These are phyloP conservation scores for Sphinx pinastri DNA, from an alignment of 2,888 invertebrate genomes.

Conservation along the genomic window DNA sequence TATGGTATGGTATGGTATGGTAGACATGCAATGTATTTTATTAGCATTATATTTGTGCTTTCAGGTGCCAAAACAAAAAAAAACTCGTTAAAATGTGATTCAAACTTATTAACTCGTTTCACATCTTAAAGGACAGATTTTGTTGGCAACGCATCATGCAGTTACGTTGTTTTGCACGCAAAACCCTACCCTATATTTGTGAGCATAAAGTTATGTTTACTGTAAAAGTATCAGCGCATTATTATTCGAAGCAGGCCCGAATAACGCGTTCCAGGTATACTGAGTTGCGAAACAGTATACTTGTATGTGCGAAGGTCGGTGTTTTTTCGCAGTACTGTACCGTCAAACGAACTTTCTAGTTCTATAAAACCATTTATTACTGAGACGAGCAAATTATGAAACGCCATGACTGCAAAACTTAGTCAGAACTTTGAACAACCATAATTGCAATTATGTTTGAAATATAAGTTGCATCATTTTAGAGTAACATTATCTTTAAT, in stretches of 20 bases:
- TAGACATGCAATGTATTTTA: too few species aligned
- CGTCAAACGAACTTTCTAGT: constrained; percentile 1
- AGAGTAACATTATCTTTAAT: too few species aligned
- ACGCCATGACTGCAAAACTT: too few species aligned
- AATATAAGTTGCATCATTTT: too few species aligned
- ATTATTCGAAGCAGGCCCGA: constrained; percentile 58
- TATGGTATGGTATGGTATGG: too few species aligned
- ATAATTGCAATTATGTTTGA: too few species aligned
- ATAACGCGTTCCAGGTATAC: constrained; percentile 63
- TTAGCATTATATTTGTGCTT: too few species aligned
- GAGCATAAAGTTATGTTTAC: constrained; percentile 34
- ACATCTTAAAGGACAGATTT: constrained; percentile 19
- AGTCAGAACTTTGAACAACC: too few species aligned
- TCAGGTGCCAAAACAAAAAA: too few species aligned
- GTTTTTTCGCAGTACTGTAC: neutral
- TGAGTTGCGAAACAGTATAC: constrained; percentile 33
- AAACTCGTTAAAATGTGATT: too few species aligned
- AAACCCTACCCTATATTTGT: constrained; percentile 31
- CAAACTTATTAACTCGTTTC: too few species aligned
- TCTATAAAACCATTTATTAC: neutral
- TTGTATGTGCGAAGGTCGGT: constrained; percentile 6
- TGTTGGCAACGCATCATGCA: constrained; percentile 22
- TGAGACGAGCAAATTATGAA: too few species aligned
- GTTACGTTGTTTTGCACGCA: neutral
- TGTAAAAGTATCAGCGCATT: constrained; percentile 32